phyloP scores from a whole-genome alignment of 2,888 invertebrate species.

The Eristalis intricaria region DNA sequence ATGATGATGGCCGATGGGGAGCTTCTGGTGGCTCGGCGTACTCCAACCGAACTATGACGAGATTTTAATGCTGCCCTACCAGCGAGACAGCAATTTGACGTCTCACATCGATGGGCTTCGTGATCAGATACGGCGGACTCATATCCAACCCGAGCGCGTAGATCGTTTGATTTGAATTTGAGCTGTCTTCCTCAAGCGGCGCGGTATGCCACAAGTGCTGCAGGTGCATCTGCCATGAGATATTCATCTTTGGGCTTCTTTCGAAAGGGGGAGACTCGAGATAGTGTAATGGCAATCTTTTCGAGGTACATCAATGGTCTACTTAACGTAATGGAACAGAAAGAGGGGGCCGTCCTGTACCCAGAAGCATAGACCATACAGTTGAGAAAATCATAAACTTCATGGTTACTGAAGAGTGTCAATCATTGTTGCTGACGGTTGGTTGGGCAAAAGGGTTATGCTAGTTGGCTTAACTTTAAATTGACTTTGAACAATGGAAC shows the following conservation, averaged over 20 bases:
- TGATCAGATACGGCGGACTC: slow-evolving; percentile 61
- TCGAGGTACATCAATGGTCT: slow-evolving; percentile 54
- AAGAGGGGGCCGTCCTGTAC: slow-evolving; percentile 32
- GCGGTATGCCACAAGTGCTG: slow-evolving; percentile 51
- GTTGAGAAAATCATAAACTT: slow-evolving; percentile 64
- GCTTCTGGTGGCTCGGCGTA: slow-evolving; percentile 11
- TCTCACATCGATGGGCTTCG: slow-evolving; percentile 67
- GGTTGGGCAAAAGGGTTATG: background rate
- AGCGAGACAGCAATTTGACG: slow-evolving; percentile 47
- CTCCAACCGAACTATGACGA: slow-evolving; percentile 59
- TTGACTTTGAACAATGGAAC: background rate
- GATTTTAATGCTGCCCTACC: slow-evolving; percentile 66
- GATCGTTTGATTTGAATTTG: slow-evolving; percentile 63
- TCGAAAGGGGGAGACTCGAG: slow-evolving; percentile 9
- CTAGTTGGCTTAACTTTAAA: slow-evolving; percentile 28
- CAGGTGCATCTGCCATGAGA: slow-evolving; percentile 30
- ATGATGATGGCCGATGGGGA: slow-evolving; percentile 30
- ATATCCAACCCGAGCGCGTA: slow-evolving; percentile 55
- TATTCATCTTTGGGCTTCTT: slow-evolving; percentile 52
- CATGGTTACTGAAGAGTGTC: slow-evolving; percentile 66
- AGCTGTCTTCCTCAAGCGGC: slow-evolving; percentile 40
- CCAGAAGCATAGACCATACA: slow-evolving; percentile 14
- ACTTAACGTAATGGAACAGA: slow-evolving; percentile 53
- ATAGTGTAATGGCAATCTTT: slow-evolving; percentile 57
- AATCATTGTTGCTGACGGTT: slow-evolving; percentile 52